A percentile compares a stretch with the other conserved stretches of the same genome.
Evolutionary conservation across 2,888 invertebrate species (phyloP).

Genomic region (Chaetogeoica ovagalla): DNA sequence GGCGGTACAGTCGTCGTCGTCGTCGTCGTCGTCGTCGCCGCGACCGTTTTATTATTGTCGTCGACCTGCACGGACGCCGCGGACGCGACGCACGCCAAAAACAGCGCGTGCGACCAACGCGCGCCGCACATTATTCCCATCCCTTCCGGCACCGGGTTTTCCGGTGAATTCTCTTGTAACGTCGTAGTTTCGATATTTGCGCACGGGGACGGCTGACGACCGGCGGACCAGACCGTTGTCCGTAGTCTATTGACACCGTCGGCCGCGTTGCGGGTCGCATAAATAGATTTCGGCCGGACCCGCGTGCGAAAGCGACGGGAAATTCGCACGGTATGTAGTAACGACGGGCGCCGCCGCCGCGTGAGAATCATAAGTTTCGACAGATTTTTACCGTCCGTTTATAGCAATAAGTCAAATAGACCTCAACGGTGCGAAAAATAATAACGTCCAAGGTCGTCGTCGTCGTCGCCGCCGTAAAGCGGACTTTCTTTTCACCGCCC

Average conservation of each 20-base stretch:
- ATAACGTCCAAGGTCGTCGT: slow-evolving; percentile 22
- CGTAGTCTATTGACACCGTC: slow-evolving; percentile 14
- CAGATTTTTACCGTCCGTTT: slow-evolving; percentile 10
- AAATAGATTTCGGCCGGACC: slow-evolving; percentile 39
- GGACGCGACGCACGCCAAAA: slow-evolving; percentile 7
- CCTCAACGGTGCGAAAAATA: slow-evolving; percentile 21
- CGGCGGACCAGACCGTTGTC: slow-evolving; percentile 34
- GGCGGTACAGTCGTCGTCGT: neutral
- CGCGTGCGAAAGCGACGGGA: slow-evolving; percentile 17
- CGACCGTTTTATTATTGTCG: neutral
- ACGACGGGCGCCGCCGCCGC: neutral
- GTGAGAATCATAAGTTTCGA: slow-evolving; percentile 44
- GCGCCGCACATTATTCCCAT: neutral
- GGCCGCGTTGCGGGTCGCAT: slow-evolving; percentile 8
- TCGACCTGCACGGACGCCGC: neutral
- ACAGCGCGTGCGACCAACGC: neutral
- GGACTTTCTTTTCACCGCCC: neutral
- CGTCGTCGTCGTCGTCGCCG: neutral
- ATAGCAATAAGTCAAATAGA: slow-evolving; percentile 24
- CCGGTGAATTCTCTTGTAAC: too few relatives aligned
- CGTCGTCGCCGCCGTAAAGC: neutral
- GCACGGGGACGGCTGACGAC: neutral
- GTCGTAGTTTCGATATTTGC: too few relatives aligned
- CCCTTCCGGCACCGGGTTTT: too few relatives aligned
- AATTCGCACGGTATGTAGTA: slow-evolving; percentile 46